Conservation (phyloP, 2,888 invertebrate genomes). For the Parasteatoda lunata region DNA sequence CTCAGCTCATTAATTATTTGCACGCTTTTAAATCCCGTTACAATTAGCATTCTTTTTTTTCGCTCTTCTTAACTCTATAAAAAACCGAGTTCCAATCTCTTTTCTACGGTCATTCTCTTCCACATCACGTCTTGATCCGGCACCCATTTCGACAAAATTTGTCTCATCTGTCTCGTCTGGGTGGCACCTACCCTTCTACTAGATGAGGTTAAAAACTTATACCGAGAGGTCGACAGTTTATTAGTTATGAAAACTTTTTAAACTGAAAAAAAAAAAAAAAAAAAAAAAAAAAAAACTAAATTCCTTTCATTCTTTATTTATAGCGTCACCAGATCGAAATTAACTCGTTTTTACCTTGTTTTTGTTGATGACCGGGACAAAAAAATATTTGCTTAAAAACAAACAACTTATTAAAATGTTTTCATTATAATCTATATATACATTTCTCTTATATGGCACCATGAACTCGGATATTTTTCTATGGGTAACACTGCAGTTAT, state of each 20-base stretch:
- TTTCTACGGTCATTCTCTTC: background rate
- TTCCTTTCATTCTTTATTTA: background rate
- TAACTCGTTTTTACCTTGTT: background rate
- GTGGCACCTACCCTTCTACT: constrained; percentile 6
- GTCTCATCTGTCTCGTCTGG: constrained; percentile 17
- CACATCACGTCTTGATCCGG: background rate
- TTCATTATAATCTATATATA: too few species aligned
- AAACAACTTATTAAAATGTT: too few species aligned
- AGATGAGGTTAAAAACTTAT: background rate
- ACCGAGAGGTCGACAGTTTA: background rate
- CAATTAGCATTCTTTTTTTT: background rate
- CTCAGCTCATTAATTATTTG: background rate
- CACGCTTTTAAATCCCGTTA: background rate
- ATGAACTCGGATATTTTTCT: too few species aligned
- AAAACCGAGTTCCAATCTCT: background rate
- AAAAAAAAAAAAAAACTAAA: too few species aligned
- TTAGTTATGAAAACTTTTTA: background rate
- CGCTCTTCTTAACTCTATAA: background rate
- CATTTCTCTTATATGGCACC: too few species aligned
- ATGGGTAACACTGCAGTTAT: too few species aligned
- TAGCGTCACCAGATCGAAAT: background rate
- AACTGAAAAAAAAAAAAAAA: background rate
- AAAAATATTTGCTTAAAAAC: background rate
- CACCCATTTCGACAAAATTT: background rate
- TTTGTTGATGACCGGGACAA: background rate